Base-by-base conservation (phyloP, 2,888 invertebrate genomes). In the Raillietiella orientalis region DNA sequence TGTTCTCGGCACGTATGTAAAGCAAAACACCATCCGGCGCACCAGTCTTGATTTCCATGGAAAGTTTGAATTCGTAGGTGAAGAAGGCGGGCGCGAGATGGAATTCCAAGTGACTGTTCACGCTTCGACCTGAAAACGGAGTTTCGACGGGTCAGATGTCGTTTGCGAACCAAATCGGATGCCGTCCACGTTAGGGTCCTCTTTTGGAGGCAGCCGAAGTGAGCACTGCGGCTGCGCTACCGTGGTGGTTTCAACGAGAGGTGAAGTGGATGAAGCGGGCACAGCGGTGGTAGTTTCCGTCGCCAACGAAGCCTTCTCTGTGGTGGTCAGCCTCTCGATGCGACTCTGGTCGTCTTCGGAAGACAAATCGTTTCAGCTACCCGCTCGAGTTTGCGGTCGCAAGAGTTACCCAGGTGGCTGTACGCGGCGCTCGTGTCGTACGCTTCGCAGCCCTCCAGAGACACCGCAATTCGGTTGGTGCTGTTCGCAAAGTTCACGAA, bases 11-110 rank as follows among this genome's bases (percentile, higher is more conserved):
- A 2, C 61, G 48, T 14, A 47, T 42, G 46, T 77, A 87, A 50
- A 87, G 71, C 10, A 87, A 55, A 4, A 82, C 51, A 2, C 84
- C 82, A 28, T 71, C 63, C 6, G 58, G 53, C n/a, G 52, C 49
- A 30, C 56, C 57, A 0, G 77, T 74, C 33, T 69, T 66, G 45
- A 93, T 62, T 5, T 65, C 57, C 6, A 87, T 51, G 9, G 65
- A 60, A 34, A 82, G 60, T 31, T 70, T 66, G 42, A 64, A 69
- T 19, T 55, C 55, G 30, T 59, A 60, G 25, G 57, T 55, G 38
- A 62, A 56, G 28, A 62, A 56, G 5, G 49, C 52, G 16, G 60
- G 58, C 29, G 62, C 41, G 23, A 53, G 52, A 2, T 49, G 47
- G 40, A 64, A 74, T 41, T 75, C 72, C 23, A 70, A 50, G 31